phyloP scores from a whole-genome alignment of 2,797 vertebrate species.

The Anolis apletophallus region DNA sequence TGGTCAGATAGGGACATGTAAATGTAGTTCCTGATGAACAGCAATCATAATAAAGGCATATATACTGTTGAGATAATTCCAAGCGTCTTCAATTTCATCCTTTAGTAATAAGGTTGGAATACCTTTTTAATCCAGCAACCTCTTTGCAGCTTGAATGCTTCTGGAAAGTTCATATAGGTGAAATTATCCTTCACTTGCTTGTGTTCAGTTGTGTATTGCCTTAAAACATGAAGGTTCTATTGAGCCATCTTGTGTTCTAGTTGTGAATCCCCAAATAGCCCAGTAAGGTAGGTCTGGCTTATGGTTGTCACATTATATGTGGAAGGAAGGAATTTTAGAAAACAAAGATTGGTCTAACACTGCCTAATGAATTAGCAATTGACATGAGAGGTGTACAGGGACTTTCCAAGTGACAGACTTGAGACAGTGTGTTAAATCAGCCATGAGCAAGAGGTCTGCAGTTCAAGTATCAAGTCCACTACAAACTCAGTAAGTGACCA shows the following conservation, averaged over 20 bases:
- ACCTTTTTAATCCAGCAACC: background rate
- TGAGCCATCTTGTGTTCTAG: background rate
- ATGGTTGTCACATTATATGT: background rate
- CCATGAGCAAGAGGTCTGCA: background rate
- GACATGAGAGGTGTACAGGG: background rate
- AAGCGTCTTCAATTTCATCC: background rate
- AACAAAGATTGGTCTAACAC: background rate
- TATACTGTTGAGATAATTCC: background rate
- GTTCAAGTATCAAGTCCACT: background rate
- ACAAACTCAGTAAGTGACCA: background rate
- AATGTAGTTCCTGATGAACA: background rate
- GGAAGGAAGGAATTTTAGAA: background rate
- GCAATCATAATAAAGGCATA: too few species aligned
- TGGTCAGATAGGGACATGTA: too few species aligned
- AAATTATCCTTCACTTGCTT: background rate
- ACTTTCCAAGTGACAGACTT: background rate
- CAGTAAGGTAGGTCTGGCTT: background rate
- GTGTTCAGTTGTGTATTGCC: background rate
- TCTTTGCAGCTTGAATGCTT: background rate
- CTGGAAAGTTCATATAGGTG: background rate
- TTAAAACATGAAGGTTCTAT: background rate
- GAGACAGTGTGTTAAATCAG: too few species aligned
- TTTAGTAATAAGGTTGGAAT: background rate
- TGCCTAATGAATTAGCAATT: background rate
- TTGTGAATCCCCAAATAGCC: background rate